A percentile compares a stretch with the other conserved stretches of the same genome.
These are phyloP conservation scores for Danionella dracula DNA, from an alignment of 2,797 vertebrate species.

Conservation along the genomic window DNA sequence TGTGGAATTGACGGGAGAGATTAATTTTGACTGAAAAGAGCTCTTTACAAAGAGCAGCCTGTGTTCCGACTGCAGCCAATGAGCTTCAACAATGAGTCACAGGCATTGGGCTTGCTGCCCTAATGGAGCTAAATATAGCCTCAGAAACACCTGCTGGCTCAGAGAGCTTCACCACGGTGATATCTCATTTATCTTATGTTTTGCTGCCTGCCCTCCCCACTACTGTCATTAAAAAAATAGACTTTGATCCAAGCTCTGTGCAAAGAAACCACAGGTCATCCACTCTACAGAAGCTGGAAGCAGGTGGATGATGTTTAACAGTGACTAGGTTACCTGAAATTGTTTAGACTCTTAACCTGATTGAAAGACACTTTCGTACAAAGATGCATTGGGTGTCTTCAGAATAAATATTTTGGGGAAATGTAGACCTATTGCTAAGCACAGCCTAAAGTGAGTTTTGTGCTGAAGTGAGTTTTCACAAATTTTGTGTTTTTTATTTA, in stretches of 20 bases:
- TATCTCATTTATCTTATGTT: conserved; percentile 71
- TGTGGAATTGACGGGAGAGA: conserved; percentile 58
- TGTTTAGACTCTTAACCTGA: not conserved
- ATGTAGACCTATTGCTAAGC: too few species aligned
- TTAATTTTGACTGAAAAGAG: conserved; percentile 52
- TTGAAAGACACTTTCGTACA: too few species aligned
- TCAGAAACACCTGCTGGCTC: conserved; percentile 66
- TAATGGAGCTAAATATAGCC: conserved; percentile 71
- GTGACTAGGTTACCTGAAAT: conserved; percentile 2
- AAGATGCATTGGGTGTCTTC: too few species aligned
- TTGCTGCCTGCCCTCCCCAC: conserved; percentile 38
- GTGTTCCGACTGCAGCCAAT: conserved; percentile 58
- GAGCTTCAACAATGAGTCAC: conserved; percentile 55
- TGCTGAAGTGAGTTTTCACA: not conserved
- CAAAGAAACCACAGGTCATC: conserved; percentile 3
- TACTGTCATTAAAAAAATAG: conserved; percentile 59
- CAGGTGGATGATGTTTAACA: not conserved
- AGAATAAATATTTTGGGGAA: too few species aligned
- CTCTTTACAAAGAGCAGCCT: conserved; percentile 44
- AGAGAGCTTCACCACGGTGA: conserved; percentile 55
- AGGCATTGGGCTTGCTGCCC: conserved; percentile 59
- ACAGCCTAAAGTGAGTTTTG: too few species aligned
- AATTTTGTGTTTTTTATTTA: not conserved
- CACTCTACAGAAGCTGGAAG: not conserved
- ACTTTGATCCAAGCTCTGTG: conserved; percentile 60